Evolutionary conservation across 2,113 vertebrate species (phyloP).

Genomic region (Synchiropus splendidus): DNA sequence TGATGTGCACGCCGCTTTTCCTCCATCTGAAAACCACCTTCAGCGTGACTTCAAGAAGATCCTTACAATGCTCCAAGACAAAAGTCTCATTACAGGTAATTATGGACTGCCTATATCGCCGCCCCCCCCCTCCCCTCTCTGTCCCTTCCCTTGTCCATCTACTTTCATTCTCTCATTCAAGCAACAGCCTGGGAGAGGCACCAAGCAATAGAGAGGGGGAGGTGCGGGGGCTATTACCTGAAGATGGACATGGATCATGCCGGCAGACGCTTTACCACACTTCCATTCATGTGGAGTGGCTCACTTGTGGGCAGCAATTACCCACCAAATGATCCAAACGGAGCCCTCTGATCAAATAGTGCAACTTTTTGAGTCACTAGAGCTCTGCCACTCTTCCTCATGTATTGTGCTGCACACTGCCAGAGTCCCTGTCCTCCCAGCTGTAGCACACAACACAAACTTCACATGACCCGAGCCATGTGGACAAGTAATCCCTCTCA

Average conservation of each 20-base stretch:
- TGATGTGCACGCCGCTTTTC: conserved; percentile 49
- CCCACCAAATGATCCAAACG: conserved; percentile 65
- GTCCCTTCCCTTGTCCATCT: conserved; percentile 40
- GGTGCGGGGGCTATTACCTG: conserved; percentile 59
- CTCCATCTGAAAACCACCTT: conserved; percentile 72
- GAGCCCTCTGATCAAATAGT: conserved; percentile 53
- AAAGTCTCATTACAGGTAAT: conserved; percentile 94
- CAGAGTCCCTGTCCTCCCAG: too few species aligned
- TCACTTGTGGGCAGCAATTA: conserved; percentile 72
- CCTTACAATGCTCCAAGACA: conserved; percentile 84
- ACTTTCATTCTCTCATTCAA: conserved; percentile 79
- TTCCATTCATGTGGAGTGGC: conserved; percentile 72
- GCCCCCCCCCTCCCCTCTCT: conserved; percentile 9
- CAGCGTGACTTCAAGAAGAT: conserved; percentile 83
- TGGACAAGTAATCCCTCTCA: too few species aligned
- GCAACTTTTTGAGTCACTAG: conserved; percentile 43
- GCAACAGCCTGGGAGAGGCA: conserved; percentile 49
- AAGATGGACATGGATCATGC: conserved; percentile 57
- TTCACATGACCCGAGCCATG: too few species aligned
- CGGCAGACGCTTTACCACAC: conserved; percentile 60
- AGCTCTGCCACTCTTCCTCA: conserved; percentile 25
- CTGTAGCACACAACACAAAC: too few species aligned
- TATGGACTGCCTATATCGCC: conserved; percentile 76
- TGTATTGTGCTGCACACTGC: too few species aligned
- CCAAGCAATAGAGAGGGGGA: conserved; percentile 8